Conservation (phyloP, 2,113 vertebrate genomes). For the Holacanthus passer region DNA sequence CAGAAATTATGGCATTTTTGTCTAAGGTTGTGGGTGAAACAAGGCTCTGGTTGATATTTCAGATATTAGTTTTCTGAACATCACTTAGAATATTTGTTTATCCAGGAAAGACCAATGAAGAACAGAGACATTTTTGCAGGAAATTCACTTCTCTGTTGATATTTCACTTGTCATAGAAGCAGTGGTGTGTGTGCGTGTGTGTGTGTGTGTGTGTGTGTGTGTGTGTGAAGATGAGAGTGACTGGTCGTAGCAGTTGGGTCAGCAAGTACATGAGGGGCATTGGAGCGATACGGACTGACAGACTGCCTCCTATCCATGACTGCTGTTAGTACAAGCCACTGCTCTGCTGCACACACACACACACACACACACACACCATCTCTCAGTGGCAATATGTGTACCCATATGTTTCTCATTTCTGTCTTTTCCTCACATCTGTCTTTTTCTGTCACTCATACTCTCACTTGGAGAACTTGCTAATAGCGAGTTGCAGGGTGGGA, state of each 20-base stretch:
- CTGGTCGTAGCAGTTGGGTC: background rate
- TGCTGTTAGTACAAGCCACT: background rate
- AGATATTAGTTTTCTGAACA: background rate
- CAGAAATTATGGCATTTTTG: background rate
- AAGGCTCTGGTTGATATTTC: background rate
- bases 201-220: constrained; percentile 4
- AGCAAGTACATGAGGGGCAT: constrained; percentile 12
- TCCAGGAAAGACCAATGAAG: background rate
- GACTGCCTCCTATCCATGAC: constrained; percentile 12
- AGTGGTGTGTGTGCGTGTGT: background rate
- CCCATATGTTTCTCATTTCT: background rate
- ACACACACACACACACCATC: background rate
- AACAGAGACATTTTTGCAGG: background rate
- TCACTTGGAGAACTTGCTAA: background rate
- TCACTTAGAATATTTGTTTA: background rate
- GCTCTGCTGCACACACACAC: background rate
- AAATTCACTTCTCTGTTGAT: background rate
- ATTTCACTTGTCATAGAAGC: background rate
- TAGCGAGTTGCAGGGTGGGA: background rate
- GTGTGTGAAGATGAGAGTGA: constrained; percentile 2
- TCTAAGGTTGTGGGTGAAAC: background rate
- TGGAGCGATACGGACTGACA: constrained; percentile 2
- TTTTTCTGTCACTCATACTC: background rate
- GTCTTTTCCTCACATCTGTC: background rate
- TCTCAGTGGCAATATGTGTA: background rate